Percentiles rank a stretch among this genome's conserved stretches.
These are phyloP conservation scores for Bucorvus abyssinicus DNA, from an alignment of 2,797 vertebrate species.

Conservation along the genomic window DNA sequence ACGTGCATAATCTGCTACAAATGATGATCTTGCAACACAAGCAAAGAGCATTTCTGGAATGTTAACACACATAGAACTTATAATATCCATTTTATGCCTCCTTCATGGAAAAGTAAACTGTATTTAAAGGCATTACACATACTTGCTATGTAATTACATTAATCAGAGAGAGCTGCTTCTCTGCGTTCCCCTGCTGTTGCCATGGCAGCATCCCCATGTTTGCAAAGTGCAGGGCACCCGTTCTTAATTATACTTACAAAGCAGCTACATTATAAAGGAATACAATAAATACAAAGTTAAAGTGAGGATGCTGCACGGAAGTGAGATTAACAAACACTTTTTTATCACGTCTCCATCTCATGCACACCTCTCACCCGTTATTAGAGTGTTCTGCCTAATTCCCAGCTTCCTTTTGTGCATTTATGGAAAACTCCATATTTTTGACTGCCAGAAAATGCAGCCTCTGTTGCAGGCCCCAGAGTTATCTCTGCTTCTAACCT, in stretches of 20 bases:
- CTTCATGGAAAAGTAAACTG: constrained; percentile 72
- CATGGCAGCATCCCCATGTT: constrained; percentile 75
- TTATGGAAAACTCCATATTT: constrained; percentile 7
- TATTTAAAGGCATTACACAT: constrained; percentile 73
- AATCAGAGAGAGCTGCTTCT: constrained; percentile 73
- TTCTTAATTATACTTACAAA: constrained; percentile 76
- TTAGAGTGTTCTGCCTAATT: background rate
- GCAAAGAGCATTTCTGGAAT: constrained; percentile 57
- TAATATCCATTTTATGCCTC: constrained; percentile 64
- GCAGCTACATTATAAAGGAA: constrained; percentile 70
- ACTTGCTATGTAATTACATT: constrained; percentile 76
- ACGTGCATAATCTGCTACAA: background rate
- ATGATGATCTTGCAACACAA: background rate
- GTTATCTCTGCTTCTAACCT: background rate
- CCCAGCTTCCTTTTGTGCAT: background rate
- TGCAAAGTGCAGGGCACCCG: constrained; percentile 70
- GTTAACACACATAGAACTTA: constrained; percentile 47
- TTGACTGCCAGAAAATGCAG: constrained; percentile 35
- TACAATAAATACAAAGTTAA: constrained; percentile 70
- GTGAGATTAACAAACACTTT: constrained; percentile 36
- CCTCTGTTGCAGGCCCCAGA: constrained; percentile 3
- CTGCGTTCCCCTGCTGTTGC: constrained; percentile 75
- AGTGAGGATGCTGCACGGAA: constrained; percentile 49
- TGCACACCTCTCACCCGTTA: constrained; percentile 9
- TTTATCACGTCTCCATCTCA: constrained; percentile 27